Conservation (phyloP, 2,113 vertebrate genomes). For the Spea bombifrons region DNA sequence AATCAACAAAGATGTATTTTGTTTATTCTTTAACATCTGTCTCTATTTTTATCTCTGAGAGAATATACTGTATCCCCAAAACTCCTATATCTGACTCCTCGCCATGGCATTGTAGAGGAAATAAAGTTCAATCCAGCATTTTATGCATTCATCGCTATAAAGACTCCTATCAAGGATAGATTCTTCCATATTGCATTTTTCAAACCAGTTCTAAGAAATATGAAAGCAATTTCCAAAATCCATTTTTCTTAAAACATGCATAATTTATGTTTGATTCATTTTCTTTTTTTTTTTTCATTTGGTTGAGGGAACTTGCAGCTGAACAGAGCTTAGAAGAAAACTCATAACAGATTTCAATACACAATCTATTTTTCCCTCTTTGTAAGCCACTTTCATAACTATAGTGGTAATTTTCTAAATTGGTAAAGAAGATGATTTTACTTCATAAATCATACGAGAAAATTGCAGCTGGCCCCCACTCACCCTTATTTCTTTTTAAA, state of each 20-base stretch:
- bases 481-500: slow-evolving; percentile 19
- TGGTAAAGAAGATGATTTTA: slow-evolving; percentile 37
- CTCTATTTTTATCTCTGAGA: background rate
- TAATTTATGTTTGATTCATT: slow-evolving; percentile 46
- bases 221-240: slow-evolving; percentile 47
- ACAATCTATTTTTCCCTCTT: slow-evolving; percentile 19
- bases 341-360: slow-evolving; percentile 36
- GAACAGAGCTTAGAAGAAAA: slow-evolving; percentile 36
- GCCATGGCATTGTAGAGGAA: background rate
- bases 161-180: slow-evolving; percentile 30
- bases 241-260: slow-evolving; percentile 48
- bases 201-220: slow-evolving; percentile 33
- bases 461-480: background rate
- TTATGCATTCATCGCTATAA: slow-evolving; percentile 30
- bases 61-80: slow-evolving; percentile 4
- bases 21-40: background rate
- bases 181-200: slow-evolving; percentile 43
- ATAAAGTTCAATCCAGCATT: slow-evolving; percentile 12
- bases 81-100: background rate
- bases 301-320: slow-evolving; percentile 33
- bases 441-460: slow-evolving; percentile 28
- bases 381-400: slow-evolving; percentile 16
- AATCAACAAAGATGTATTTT: background rate
- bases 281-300: slow-evolving; percentile 39
- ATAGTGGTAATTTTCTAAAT: slow-evolving; percentile 31